Conservation (phyloP, 2,113 vertebrate genomes). For the Pao palembangensis region DNA sequence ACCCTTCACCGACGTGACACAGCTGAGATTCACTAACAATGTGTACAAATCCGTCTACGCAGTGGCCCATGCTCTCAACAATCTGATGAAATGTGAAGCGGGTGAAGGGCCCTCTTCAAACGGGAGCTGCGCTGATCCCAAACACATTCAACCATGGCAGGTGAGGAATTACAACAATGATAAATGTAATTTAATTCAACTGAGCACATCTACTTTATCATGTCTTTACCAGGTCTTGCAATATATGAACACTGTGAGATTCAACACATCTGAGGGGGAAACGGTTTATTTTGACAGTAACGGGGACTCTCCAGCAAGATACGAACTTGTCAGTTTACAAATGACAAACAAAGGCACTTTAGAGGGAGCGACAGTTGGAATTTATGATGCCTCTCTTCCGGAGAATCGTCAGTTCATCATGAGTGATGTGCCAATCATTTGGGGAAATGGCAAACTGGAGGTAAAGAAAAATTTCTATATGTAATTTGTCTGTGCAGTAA, state of each 20-base stretch:
- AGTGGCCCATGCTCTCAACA: slow-evolving; percentile 72
- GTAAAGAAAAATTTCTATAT: slow-evolving; percentile 34
- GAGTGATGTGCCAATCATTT: slow-evolving; percentile 59
- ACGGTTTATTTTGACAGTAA: slow-evolving; percentile 70
- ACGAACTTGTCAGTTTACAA: slow-evolving; percentile 77
- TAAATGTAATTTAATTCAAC: not conserved
- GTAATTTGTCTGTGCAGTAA: not conserved
- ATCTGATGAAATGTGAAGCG: slow-evolving; percentile 59
- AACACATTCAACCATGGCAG: slow-evolving; percentile 66
- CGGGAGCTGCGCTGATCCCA: slow-evolving; percentile 48
- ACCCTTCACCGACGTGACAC: slow-evolving; percentile 68
- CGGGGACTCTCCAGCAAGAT: slow-evolving; percentile 74
- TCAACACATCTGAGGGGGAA: slow-evolving; percentile 60
- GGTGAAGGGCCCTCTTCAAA: slow-evolving; percentile 34
- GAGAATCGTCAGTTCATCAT: slow-evolving; percentile 63
- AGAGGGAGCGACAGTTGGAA: slow-evolving; percentile 64
- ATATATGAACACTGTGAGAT: slow-evolving; percentile 69
- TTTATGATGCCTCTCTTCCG: slow-evolving; percentile 70
- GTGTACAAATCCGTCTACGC: slow-evolving; percentile 77
- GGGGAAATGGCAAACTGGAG: slow-evolving; percentile 53
- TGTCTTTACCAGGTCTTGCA: slow-evolving; percentile 58
- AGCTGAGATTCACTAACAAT: slow-evolving; percentile 71
- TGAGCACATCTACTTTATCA: not conserved
- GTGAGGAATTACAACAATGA: slow-evolving; percentile 41
- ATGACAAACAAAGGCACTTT: slow-evolving; percentile 49